Conservation (phyloP, 2,797 vertebrate species). For the Onychomys torridus region DNA sequence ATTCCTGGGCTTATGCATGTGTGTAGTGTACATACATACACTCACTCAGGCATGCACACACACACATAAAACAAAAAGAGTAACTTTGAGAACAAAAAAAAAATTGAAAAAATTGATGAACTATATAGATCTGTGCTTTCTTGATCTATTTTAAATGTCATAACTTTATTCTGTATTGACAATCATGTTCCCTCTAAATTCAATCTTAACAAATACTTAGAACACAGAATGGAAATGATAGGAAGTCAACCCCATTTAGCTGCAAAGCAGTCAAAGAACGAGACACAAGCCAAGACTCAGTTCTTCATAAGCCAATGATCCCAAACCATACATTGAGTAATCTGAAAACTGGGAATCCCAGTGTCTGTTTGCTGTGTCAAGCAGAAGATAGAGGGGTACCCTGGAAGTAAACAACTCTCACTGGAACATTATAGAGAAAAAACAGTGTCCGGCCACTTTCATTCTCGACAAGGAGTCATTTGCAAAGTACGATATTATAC, state of each 20-base stretch:
- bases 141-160: background rate
- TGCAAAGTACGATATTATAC: background rate
- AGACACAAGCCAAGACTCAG: background rate
- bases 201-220: background rate
- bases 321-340: background rate
- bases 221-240: conserved; percentile 2
- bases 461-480: background rate
- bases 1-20: background rate
- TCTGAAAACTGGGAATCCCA: background rate
- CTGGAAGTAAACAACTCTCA: background rate
- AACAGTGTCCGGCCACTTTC: background rate
- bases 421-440: background rate
- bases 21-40: background rate
- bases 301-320: background rate
- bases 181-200: conserved; percentile 6
- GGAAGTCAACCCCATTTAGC: background rate
- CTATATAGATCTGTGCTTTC: conserved; percentile 3
- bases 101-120: background rate
- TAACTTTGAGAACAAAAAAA: background rate
- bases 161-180: conserved; percentile 33
- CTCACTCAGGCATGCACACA: background rate
- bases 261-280: background rate
- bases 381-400: background rate
- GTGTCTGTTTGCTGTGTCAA: background rate
- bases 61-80: background rate